These are phyloP conservation scores for Oscheius sp. DNA, from an alignment of 2,888 invertebrate species.

Conservation along the genomic window DNA sequence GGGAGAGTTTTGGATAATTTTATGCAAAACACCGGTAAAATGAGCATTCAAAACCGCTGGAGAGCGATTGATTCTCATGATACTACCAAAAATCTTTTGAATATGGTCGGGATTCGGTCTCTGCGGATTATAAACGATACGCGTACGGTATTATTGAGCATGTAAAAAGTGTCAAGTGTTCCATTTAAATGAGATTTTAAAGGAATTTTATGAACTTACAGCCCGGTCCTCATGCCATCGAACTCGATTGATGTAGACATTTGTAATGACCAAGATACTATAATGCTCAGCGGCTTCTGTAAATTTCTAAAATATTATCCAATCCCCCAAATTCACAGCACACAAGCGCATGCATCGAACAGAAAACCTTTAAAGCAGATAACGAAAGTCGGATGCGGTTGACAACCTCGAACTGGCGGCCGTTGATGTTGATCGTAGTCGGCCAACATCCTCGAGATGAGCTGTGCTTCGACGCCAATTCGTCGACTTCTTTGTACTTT, in stretches of 20 bases:
- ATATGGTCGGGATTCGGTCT: too few species aligned
- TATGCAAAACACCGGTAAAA: too few species aligned
- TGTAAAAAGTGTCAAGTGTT: too few species aligned
- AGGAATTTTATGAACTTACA: constrained; percentile 41
- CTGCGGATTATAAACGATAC: too few species aligned
- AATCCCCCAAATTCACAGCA: background rate
- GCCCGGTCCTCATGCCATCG: constrained; percentile 63
- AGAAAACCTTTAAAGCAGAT: constrained; percentile 43
- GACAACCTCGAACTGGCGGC: constrained; percentile 70
- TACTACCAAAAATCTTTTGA: too few species aligned
- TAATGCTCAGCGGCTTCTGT: constrained; percentile 66
- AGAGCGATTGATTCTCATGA: too few species aligned
- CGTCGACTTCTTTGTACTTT: constrained; percentile 47
- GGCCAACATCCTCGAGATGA: constrained; percentile 59
- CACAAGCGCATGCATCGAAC: background rate
- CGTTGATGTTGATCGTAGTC: constrained; percentile 65
- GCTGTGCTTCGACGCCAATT: constrained; percentile 63
- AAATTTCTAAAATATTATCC: constrained; percentile 18
- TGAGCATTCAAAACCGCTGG: too few species aligned
- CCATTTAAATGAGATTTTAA: too few species aligned
- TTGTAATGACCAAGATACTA: constrained; percentile 67
- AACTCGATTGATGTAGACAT: constrained; percentile 66
- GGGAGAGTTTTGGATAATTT: too few species aligned
- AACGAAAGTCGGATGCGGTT: constrained; percentile 34
- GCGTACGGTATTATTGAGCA: too few species aligned